A percentile compares a stretch with the other conserved stretches of the same genome.
These are phyloP conservation scores for Notechis scutatus DNA, from an alignment of 2,113 vertebrate species.

Conservation along the genomic window DNA sequence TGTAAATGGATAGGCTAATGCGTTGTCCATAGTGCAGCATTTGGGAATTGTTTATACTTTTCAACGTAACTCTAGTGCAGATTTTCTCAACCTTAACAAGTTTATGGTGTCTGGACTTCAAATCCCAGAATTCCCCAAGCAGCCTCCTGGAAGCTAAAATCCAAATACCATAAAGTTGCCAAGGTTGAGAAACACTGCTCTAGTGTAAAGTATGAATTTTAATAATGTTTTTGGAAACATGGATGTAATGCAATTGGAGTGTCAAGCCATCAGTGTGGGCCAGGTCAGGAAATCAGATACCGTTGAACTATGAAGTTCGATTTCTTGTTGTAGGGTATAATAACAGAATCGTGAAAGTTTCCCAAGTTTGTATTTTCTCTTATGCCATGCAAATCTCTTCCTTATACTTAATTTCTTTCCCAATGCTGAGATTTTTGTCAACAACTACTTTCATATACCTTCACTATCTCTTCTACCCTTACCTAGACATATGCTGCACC, in stretches of 20 bases:
- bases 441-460: background rate
- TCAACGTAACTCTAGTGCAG: background rate
- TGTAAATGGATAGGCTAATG: background rate
- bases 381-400: background rate
- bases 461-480: background rate
- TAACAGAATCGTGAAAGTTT: background rate
- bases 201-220: background rate
- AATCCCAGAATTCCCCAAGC: background rate
- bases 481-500: background rate
- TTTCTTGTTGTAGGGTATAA: background rate
- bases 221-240: background rate
- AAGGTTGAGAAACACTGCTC: background rate
- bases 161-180: background rate
- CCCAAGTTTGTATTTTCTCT: background rate
- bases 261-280: background rate
- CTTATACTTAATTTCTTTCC: background rate
- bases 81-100: background rate
- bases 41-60: background rate
- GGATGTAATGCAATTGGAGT: background rate
- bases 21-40: background rate
- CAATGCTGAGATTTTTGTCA: background rate
- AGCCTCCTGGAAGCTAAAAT: background rate
- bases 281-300: background rate
- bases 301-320: background rate
- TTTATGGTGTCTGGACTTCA: background rate